Percentiles rank a stretch among this genome's conserved stretches.
Evolutionary conservation across 2,888 invertebrate genomes (phyloP).

Genomic region (Cyclophora punctaria): DNA sequence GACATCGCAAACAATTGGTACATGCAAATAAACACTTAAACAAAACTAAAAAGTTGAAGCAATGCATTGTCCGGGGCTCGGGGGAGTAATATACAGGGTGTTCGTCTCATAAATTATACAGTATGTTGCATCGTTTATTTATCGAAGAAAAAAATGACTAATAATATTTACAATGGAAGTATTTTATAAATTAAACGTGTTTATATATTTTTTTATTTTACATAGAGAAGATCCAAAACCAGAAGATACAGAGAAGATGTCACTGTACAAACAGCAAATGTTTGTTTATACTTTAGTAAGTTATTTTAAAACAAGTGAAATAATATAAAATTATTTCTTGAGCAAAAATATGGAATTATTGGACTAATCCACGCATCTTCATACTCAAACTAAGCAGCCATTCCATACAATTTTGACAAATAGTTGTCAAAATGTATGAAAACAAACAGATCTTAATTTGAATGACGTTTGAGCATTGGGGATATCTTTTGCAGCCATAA

Average conservation of each 20-base stretch:
- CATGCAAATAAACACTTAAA: slow-evolving; percentile 69
- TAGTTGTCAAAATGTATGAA: no score
- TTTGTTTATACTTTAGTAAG: no score
- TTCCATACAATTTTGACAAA: neutral
- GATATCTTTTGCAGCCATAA: neutral
- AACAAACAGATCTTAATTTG: neutral
- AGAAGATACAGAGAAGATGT: no score
- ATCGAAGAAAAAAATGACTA: no score
- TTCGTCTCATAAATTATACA: neutral
- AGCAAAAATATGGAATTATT: no score
- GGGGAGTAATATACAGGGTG: slow-evolving; percentile 20
- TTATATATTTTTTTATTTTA: no score
- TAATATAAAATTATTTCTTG: no score
- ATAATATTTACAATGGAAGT: no score
- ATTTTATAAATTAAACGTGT: no score
- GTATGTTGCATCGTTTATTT: neutral
- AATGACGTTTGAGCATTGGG: neutral
- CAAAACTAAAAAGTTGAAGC: slow-evolving; percentile 53
- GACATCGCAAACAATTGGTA: slow-evolving; percentile 64
- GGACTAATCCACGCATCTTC: neutral
- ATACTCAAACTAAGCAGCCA: neutral
- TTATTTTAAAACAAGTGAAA: no score
- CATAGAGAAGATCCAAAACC: no score
- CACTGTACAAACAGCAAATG: no score
- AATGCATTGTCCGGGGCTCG: slow-evolving; percentile 50